Evolutionary conservation across 2,888 invertebrate species (phyloP), one percentile per base, ranked within the genome.

Genomic region (Lordiphosa fenestrarum): DNA sequence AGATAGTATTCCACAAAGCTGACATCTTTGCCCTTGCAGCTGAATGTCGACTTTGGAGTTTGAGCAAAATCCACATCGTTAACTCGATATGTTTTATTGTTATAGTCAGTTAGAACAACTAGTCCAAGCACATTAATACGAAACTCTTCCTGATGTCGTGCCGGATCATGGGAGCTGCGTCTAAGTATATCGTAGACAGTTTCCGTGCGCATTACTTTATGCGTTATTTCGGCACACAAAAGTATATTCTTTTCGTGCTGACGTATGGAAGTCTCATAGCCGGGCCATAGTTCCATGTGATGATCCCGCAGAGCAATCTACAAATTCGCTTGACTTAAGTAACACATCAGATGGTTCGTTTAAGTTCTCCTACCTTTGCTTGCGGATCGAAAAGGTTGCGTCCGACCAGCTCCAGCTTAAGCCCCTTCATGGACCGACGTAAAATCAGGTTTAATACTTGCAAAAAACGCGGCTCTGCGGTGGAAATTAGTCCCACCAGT

Each of bases 171-270:
- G 0, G 90, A 89, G 69, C 92, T 92, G 3, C 92, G 91, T 5
- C 86, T 15, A 85, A 95, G 73, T 82, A 94, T 90, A 66, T 94
- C 92, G 0, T 93, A 90, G 0, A 95, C 92, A 0, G 94, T 95
- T 69, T 97, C 94, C 13, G 92, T 91, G 0, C 97, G 91, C 90
- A 97, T 92, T 0, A 97, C 94, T 90, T 97, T 97, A 84, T 95
- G 95, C 0, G 93, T 91, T 0, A 97, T 92, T 87, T 97, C 97
- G 0, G 93, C 91, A 44, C 94, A 94, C 90, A 98, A 91, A 12
- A 98, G 88, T 12, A 97, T 91, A 2, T 92, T 90, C 0, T 90
- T 89, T 86, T 98, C 97, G 83, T 95, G 95, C 74, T 96, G 95
- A 1, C 95, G 92, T 37, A 97, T 96, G 0, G 95, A 94, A 0